Conservation (phyloP, 92 coral and sea anemone species). For the Bergia sp. region DNA sequence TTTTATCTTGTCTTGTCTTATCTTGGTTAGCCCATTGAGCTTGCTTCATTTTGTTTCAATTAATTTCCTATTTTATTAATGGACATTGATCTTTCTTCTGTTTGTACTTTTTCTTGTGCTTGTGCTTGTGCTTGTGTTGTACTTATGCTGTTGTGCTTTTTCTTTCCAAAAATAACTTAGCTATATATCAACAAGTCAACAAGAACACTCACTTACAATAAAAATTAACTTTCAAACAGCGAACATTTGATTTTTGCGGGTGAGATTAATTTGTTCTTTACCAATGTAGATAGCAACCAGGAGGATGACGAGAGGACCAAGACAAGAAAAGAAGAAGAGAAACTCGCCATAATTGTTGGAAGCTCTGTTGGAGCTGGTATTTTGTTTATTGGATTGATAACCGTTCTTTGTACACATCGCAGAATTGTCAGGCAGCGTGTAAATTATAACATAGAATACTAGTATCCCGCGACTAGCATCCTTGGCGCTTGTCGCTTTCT, state of each 20-base stretch:
- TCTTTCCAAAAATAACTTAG: neutral
- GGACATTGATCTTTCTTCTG: too few relatives aligned
- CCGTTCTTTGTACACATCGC: neutral
- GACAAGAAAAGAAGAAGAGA: constrained; percentile 18
- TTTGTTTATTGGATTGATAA: neutral
- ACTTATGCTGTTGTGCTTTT: too few relatives aligned
- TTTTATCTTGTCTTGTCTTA: too few relatives aligned
- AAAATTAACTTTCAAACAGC: neutral
- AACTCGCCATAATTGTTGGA: neutral
- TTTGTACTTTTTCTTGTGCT: too few relatives aligned
- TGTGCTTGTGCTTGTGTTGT: neutral
- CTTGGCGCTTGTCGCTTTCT: neutral
- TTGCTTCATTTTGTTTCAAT: too few relatives aligned
- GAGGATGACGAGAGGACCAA: constrained; percentile 7
- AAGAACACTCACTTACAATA: too few relatives aligned
- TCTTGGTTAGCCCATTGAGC: too few relatives aligned
- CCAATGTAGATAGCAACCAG: neutral
- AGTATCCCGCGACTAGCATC: neutral
- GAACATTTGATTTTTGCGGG: neutral
- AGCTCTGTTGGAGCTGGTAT: constrained; percentile 12
- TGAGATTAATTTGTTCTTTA: neutral
- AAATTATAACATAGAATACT: neutral
- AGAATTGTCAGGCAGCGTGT: constrained; percentile 29
- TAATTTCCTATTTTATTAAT: too few relatives aligned
- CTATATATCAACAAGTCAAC: neutral